A percentile compares a stretch with the other conserved stretches of the same genome.
These are phyloP conservation scores for Tichodroma muraria DNA, from an alignment of 2,113 vertebrate species.

Conservation along the genomic window DNA sequence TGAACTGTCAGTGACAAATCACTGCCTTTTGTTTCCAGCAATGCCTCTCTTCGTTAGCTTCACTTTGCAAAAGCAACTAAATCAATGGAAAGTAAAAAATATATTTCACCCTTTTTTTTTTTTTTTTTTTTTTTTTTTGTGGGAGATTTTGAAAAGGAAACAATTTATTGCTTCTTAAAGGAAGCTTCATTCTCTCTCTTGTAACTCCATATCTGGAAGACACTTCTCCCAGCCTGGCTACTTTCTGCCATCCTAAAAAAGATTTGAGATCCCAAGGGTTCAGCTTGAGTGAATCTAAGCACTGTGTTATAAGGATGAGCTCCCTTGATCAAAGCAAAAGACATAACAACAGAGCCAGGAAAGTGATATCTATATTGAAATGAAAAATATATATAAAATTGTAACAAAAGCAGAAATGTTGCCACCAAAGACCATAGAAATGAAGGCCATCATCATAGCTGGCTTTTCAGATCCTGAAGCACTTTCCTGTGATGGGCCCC, in stretches of 20 bases:
- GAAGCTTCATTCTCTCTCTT: background rate
- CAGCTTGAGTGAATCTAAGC: background rate
- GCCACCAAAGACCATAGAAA: background rate
- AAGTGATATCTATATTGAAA: background rate
- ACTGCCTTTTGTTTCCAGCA: constrained; percentile 3
- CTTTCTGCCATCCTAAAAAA: background rate
- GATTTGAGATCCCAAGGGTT: background rate
- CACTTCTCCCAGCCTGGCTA: background rate
- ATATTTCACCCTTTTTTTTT: too few relatives aligned
- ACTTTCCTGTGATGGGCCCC: background rate
- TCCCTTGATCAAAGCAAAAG: background rate
- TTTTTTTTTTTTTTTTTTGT: too few relatives aligned
- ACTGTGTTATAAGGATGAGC: background rate
- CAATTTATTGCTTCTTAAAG: background rate
- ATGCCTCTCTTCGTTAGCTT: background rate
- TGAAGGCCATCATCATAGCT: background rate
- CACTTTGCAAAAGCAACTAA: background rate
- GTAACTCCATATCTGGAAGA: background rate
- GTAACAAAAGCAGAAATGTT: background rate
- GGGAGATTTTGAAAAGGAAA: background rate
- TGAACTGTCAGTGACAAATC: constrained; percentile 12
- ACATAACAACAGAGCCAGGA: background rate
- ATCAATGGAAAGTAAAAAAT: background rate
- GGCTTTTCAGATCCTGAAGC: background rate
- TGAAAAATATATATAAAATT: background rate